A percentile compares a stretch with the other conserved stretches of the same genome.
These are phyloP conservation scores for Harlomillsia oculata DNA, from an alignment of 1,140 invertebrate species.

Conservation along the genomic window DNA sequence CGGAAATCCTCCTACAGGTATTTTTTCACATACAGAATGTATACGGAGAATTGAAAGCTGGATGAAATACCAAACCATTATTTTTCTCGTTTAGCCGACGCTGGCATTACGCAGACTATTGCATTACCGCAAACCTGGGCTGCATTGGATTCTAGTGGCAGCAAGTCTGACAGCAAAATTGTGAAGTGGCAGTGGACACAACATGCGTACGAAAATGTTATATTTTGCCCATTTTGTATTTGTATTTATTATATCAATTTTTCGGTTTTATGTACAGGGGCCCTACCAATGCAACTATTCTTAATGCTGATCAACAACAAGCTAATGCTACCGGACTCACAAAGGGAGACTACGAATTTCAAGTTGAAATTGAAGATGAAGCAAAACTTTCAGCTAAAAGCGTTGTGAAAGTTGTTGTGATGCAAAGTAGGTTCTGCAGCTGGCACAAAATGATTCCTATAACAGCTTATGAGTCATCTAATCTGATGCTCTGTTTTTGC, in stretches of 20 bases:
- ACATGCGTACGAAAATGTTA: slow-evolving; percentile 51
- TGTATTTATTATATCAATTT: no score
- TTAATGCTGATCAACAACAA: slow-evolving; percentile 37
- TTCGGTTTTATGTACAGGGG: slow-evolving; percentile 46
- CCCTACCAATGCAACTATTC: slow-evolving; percentile 49
- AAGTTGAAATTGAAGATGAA: slow-evolving; percentile 73
- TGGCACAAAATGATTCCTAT: no score
- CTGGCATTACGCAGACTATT: slow-evolving; percentile 54
- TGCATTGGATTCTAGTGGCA: slow-evolving; percentile 65
- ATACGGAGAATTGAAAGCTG: no score
- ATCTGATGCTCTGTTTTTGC: slow-evolving; percentile 19
- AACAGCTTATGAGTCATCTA: neutral
- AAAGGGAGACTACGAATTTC: slow-evolving; percentile 73
- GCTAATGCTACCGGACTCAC: slow-evolving; percentile 67
- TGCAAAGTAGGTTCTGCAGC: slow-evolving; percentile 86
- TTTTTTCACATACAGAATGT: no score
- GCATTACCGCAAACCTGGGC: slow-evolving; percentile 68
- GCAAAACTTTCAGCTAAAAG: slow-evolving; percentile 66
- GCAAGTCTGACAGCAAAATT: slow-evolving; percentile 66
- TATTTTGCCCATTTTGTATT: no score
- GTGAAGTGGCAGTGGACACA: slow-evolving; percentile 73
- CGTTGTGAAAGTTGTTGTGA: slow-evolving; percentile 66
- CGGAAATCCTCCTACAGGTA: slow-evolving; percentile 68
- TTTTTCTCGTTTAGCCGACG: slow-evolving; percentile 49
- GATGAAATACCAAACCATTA: no score